phyloP scores from a whole-genome alignment of 2,113 vertebrate genomes.

The Mellivora capensis region DNA sequence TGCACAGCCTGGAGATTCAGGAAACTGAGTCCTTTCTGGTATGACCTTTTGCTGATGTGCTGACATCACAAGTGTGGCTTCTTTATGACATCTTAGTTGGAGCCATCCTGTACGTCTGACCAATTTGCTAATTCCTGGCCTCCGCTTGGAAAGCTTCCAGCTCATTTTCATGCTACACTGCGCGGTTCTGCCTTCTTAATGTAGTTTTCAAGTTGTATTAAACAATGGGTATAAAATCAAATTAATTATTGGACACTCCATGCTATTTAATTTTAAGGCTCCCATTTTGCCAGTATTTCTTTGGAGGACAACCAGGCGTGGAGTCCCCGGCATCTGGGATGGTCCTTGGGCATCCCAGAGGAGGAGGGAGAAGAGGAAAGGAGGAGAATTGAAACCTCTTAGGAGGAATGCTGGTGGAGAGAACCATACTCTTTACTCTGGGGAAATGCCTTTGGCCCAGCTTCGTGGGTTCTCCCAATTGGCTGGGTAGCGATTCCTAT shows the following conservation, averaged over 20 bases:
- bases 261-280: conserved; percentile 86
- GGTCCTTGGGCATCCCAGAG: conserved; percentile 49
- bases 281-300: conserved; percentile 83
- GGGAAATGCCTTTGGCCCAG: neutral
- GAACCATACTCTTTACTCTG: neutral
- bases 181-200: conserved; percentile 74
- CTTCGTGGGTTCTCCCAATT: neutral
- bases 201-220: conserved; percentile 81
- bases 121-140: conserved; percentile 66
- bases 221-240: conserved; percentile 81
- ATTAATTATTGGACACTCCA: conserved; percentile 85
- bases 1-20: neutral
- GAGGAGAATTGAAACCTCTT: conserved; percentile 27
- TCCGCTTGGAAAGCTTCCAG: conserved; percentile 75
- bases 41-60: neutral
- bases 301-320: conserved; percentile 78
- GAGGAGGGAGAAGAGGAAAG: conserved; percentile 30
- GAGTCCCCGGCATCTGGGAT: conserved; percentile 60
- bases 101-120: conserved; percentile 58
- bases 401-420: neutral
- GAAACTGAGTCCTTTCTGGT: neutral
- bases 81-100: neutral
- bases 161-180: conserved; percentile 78
- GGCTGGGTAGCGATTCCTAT: neutral
- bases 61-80: neutral